Percentiles rank a stretch among this genome's conserved stretches.
phyloP scores from a whole-genome alignment of 2,797 vertebrate species.

The Australoheros facetus region DNA sequence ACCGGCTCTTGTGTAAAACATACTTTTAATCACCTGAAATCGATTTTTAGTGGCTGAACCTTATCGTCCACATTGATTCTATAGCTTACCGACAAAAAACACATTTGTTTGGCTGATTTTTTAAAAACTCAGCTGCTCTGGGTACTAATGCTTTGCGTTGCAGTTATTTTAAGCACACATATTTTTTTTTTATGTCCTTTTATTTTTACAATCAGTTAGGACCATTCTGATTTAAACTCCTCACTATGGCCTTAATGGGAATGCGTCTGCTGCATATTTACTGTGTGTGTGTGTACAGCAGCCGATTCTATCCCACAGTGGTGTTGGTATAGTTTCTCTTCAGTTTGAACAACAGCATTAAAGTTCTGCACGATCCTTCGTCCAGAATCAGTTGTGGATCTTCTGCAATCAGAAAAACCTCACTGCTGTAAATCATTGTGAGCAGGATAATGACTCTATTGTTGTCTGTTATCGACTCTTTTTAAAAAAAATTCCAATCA shows the following conservation, averaged over 20 bases:
- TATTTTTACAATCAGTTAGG: not conserved
- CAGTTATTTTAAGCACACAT: not conserved
- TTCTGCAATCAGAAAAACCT: not conserved
- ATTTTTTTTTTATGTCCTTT: not conserved
- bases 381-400: not conserved
- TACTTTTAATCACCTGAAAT: not conserved
- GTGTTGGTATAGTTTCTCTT: not conserved
- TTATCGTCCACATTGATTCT: not conserved
- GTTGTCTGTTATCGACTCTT: not conserved
- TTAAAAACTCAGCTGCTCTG: not conserved
- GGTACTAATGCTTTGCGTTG: not conserved
- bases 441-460: constrained; percentile 12
- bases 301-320: not conserved
- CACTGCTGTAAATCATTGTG: constrained; percentile 17
- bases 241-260: not conserved
- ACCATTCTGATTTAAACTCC: not conserved
- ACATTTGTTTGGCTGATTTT: constrained; percentile 33
- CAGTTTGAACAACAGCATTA: not conserved
- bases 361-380: not conserved
- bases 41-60: constrained; percentile 11
- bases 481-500: constrained; percentile 1
- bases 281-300: not conserved
- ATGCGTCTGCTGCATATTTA: not conserved
- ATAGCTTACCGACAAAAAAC: constrained; percentile 34
- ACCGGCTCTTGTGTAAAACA: constrained; percentile 7